Evolutionary conservation across 2,888 invertebrate species (phyloP).

Genomic region (Agapostemon virescens): DNA sequence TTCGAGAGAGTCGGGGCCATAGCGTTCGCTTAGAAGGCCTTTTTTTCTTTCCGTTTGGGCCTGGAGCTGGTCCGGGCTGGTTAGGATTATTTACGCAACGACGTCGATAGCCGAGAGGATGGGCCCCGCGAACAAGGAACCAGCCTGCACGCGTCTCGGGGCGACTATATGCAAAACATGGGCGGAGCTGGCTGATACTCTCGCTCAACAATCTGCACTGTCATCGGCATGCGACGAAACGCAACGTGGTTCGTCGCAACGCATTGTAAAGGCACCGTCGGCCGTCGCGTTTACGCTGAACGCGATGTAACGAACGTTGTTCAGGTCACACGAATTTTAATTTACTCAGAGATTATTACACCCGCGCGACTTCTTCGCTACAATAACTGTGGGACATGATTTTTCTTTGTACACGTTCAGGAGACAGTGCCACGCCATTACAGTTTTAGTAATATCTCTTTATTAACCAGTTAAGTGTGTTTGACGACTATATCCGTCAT

Average conservation of each 20-base stretch:
- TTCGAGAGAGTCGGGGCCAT: not conserved
- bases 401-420: no score
- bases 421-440: no score
- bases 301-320: constrained; percentile 24
- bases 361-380: not conserved
- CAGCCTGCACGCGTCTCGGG: constrained; percentile 45
- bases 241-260: constrained; percentile 62
- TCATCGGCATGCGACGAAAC: constrained; percentile 73
- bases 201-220: constrained; percentile 73
- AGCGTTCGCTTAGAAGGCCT: constrained; percentile 24
- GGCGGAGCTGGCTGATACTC: constrained; percentile 70
- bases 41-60: constrained; percentile 5
- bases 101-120: constrained; percentile 56
- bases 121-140: constrained; percentile 42
- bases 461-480: no score
- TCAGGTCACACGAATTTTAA: not conserved
- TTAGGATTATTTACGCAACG: constrained; percentile 71
- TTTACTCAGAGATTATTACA: not conserved
- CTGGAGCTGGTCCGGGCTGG: constrained; percentile 41
- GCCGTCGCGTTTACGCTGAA: constrained; percentile 35
- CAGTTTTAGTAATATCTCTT: no score
- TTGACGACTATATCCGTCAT: no score
- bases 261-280: constrained; percentile 55
- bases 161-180: constrained; percentile 69
- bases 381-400: no score